Conservation (phyloP, 2,888 invertebrate genomes). For the Callimorpha dominula region DNA sequence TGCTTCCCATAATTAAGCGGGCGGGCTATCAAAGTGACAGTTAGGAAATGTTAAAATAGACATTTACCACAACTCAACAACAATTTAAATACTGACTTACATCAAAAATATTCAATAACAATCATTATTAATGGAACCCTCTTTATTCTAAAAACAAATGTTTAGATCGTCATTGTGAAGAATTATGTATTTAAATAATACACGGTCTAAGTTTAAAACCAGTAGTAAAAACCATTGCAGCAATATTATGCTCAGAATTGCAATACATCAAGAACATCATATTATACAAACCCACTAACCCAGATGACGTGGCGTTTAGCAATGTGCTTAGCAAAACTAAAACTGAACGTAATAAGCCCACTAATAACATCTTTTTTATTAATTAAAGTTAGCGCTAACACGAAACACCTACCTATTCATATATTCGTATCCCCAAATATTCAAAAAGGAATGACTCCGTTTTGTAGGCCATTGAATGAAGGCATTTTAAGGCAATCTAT, state of each 20-base stretch:
- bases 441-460: neutral
- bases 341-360: conserved; percentile 5
- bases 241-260: conserved; percentile 35
- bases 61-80: neutral
- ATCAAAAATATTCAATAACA: neutral
- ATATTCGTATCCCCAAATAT: neutral
- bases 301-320: conserved; percentile 55
- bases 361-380: neutral
- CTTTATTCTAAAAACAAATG: too few relatives aligned
- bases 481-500: conserved; percentile 57
- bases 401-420: neutral
- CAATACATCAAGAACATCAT: conserved; percentile 48
- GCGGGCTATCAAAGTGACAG: neutral
- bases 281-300: conserved; percentile 62
- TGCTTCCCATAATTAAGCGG: neutral
- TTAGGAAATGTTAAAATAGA: neutral
- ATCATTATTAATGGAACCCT: too few relatives aligned
- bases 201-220: conserved; percentile 39
- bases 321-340: conserved; percentile 40
- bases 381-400: neutral
- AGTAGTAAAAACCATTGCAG: conserved; percentile 35
- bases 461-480: conserved; percentile 45
- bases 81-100: neutral
- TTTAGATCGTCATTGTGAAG: neutral
- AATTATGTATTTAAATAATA: conserved; percentile 18